Conservation (phyloP, 2,888 invertebrate genomes). For the Emmelina monodactyla region DNA sequence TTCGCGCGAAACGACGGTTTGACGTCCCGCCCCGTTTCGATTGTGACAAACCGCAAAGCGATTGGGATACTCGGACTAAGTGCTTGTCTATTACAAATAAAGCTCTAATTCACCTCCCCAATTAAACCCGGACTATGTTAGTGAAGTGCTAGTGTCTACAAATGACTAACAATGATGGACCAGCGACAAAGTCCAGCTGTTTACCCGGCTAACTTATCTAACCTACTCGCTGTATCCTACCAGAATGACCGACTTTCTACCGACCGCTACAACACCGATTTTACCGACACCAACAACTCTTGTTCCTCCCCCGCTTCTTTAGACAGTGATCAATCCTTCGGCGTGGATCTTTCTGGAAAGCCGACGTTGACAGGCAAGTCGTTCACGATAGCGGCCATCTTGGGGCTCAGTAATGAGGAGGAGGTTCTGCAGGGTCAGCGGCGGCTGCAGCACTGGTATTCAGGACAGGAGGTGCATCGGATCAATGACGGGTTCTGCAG, state of each 20-base stretch:
- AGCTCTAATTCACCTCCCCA: constrained; percentile 11
- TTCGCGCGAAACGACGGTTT: constrained; percentile 48
- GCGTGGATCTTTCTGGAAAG: constrained; percentile 53
- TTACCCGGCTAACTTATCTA: constrained; percentile 44
- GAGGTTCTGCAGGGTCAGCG: constrained; percentile 63
- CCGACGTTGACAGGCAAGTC: constrained; percentile 69
- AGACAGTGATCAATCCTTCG: constrained; percentile 44
- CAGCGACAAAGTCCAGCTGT: constrained; percentile 30
- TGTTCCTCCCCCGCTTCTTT: constrained; percentile 45
- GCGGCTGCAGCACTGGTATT: constrained; percentile 44
- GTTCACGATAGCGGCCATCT: constrained; percentile 88
- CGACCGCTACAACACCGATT: constrained; percentile 30
- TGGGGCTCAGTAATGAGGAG: constrained; percentile 72
- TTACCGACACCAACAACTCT: constrained; percentile 29
- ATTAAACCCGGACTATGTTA: neutral
- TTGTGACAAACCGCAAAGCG: constrained; percentile 46
- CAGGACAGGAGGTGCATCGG: constrained; percentile 46
- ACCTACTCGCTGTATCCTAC: constrained; percentile 39
- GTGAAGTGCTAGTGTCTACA: constrained; percentile 2
- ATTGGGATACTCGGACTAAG: constrained; percentile 27
- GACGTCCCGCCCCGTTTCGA: constrained; percentile 47
- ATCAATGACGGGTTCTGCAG: constrained; percentile 47
- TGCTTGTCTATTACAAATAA: constrained; percentile 26
- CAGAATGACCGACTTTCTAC: constrained; percentile 36
- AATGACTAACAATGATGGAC: constrained; percentile 38